These are phyloP conservation scores for Thecocarcelia acutangulata DNA, from an alignment of 2,888 invertebrate genomes.

Conservation along the genomic window DNA sequence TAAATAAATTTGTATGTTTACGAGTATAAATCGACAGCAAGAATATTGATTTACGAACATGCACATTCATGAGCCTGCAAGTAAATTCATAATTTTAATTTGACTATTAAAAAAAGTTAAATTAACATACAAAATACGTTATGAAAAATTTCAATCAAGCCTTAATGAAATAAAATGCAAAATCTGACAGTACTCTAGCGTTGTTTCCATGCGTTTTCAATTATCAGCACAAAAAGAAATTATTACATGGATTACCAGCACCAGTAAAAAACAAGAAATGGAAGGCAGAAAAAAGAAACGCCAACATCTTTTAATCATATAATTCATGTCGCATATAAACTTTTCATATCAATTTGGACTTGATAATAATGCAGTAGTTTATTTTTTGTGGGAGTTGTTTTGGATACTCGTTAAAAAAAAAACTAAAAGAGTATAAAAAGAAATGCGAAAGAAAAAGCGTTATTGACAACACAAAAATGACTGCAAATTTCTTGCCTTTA, in stretches of 20 bases:
- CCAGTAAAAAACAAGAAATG: constrained; percentile 12
- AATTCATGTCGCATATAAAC: constrained; percentile 66
- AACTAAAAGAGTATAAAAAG: constrained; percentile 4
- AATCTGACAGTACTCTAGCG: constrained; percentile 13
- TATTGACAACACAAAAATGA: constrained; percentile 65
- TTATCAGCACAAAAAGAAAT: constrained; percentile 40
- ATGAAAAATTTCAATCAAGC: constrained; percentile 38
- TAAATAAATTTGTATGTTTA: constrained; percentile 7
- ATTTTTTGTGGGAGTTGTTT: constrained; percentile 45
- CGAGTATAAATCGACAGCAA: not conserved
- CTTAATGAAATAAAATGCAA: constrained; percentile 27
- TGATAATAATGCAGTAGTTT: constrained; percentile 69
- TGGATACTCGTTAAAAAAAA: not conserved
- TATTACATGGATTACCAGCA: constrained; percentile 21
- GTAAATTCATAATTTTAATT: constrained; percentile 8
- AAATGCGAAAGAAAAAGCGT: constrained; percentile 37
- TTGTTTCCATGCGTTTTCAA: constrained; percentile 53
- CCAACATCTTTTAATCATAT: constrained; percentile 64
- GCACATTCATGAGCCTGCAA: not conserved
- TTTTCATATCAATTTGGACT: constrained; percentile 66
- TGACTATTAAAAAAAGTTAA: constrained; percentile 31
- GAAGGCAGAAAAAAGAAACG: constrained; percentile 1
- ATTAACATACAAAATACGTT: constrained; percentile 28
- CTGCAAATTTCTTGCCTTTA: constrained; percentile 68
- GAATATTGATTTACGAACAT: not conserved